Percentiles rank a stretch among this genome's conserved stretches.
Conservation (phyloP, 2,797 vertebrate genomes). For the Halcyon badia region DNA sequence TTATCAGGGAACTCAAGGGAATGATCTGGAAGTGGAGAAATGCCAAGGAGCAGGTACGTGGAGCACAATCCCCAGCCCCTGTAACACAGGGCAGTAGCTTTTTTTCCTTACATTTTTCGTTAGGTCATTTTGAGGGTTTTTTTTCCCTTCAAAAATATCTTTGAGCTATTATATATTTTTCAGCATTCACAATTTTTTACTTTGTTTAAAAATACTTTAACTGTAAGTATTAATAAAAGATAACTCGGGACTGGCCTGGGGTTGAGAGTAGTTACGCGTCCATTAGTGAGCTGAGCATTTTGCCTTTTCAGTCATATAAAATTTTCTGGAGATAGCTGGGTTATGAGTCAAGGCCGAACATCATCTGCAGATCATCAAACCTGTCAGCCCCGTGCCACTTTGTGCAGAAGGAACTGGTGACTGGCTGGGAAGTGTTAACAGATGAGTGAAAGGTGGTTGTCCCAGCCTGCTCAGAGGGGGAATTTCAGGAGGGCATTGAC, state of each 20-base stretch:
- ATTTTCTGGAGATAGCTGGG: conserved; percentile 16
- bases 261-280: not conserved
- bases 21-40: not conserved
- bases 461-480: not conserved
- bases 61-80: not conserved
- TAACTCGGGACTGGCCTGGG: not conserved
- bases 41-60: not conserved
- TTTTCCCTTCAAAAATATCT: not conserved
- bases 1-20: not conserved
- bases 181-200: not conserved
- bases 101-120: not conserved
- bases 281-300: not conserved
- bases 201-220: not conserved
- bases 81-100: not conserved
- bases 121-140: not conserved
- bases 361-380: conserved; percentile 25
- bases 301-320: not conserved
- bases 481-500: not conserved
- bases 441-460: not conserved
- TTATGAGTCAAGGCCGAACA: not conserved
- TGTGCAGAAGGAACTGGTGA: not conserved
- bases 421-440: not conserved
- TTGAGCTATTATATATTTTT: not conserved
- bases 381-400: not conserved
- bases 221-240: not conserved